Base-by-base conservation (phyloP, 2,888 invertebrate genomes). In the Heliconius sara region DNA sequence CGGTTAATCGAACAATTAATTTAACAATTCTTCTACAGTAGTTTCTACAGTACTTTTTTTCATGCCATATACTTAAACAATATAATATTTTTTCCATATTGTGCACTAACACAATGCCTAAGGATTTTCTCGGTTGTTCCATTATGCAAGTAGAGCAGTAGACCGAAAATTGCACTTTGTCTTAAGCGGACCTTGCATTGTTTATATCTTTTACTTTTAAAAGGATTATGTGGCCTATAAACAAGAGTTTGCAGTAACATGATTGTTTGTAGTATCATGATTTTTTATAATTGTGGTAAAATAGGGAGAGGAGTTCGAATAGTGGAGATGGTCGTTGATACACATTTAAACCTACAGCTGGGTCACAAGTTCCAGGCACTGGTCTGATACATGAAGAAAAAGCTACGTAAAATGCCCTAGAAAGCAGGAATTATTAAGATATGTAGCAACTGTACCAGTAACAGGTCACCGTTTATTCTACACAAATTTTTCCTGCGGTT, bases 91-190 rank as follows among this genome's bases (percentile, higher is more conserved):
- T 39, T 39, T 68, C 39, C 70, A 43, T 70, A 47, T 70, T 70
- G 47, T 70, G 70, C 27, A 43, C 39, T 43, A 25, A 47, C 22
- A 70, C 70, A 70, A 70, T 43, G 70, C 70, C 25, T 70, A 70
- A 70, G 70, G 70, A 70, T 70, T 43, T 47, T 70, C 70, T 43
- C 70, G 70, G 70, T 70, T 47, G 25, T 60, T 70, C 70, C 70
- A 70, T 70, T 70, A 70, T 25, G 39, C 16, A 68, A 39, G 68
- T 68, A 13, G 68, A 43, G 43, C 68, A n/a, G 43, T 16, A 25
- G 25, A 70, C 70, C 70, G 43, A 70, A 70, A 70, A n/a, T 43
- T 70, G 47, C 70, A 70, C 70, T 70, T 47, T 47, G n/a, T 70
- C 43, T 70, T 47, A 70, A 43, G 25, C 6, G 43, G 4, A 47